Evolutionary conservation across 2,888 invertebrate species (phyloP).

Genomic region (Hipparchia sbordonii): DNA sequence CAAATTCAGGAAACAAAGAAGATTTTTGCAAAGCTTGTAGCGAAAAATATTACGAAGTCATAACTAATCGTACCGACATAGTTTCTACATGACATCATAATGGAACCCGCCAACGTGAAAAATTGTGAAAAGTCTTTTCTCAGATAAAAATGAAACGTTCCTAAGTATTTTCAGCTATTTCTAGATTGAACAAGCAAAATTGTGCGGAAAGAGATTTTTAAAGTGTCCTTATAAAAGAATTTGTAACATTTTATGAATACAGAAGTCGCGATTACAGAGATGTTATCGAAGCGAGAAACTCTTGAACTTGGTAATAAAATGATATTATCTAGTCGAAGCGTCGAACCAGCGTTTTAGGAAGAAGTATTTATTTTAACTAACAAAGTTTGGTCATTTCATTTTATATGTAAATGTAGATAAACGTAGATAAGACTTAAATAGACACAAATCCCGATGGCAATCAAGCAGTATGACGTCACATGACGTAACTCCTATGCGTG

Average conservation of each 20-base stretch:
- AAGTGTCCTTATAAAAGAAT: slow-evolving; percentile 75
- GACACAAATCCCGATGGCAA: no score
- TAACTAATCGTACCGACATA: neutral
- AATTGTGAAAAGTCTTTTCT: slow-evolving; percentile 1
- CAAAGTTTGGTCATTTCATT: no score
- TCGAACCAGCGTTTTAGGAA: neutral
- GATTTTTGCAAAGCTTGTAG: neutral
- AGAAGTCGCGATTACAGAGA: slow-evolving; percentile 34
- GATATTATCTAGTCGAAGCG: slow-evolving; percentile 1
- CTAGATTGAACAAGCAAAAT: slow-evolving; percentile 9
- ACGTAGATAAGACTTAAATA: no score
- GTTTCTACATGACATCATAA: slow-evolving; percentile 1
- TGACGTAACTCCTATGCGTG: no score
- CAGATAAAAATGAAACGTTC: slow-evolving; percentile 1
- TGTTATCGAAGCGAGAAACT: slow-evolving; percentile 30
- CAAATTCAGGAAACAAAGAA: neutral
- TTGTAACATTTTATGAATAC: slow-evolving; percentile 67
- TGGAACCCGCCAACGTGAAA: slow-evolving; percentile 2
- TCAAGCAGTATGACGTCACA: no score
- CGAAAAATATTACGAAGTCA: neutral
- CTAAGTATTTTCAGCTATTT: neutral
- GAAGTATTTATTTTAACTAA: no score
- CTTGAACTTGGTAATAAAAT: slow-evolving; percentile 34
- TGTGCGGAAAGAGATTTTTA: slow-evolving; percentile 58
- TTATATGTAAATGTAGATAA: no score